Conservation (phyloP, 2,888 invertebrate genomes). For the Seira musarum region DNA sequence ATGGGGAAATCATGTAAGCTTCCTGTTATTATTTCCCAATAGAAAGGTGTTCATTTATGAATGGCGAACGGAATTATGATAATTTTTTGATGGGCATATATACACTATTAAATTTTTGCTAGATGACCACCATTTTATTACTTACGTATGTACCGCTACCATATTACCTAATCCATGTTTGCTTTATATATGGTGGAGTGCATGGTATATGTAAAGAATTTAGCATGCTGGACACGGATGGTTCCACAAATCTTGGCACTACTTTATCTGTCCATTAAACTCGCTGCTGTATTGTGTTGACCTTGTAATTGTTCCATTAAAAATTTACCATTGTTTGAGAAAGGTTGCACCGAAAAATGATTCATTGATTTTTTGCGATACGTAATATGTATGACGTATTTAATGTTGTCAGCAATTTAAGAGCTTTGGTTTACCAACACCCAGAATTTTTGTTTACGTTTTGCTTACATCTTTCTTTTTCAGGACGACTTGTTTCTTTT, state of each 20-base stretch:
- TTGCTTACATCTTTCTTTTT: background rate
- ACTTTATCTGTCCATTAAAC: background rate
- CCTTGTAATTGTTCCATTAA: slow-evolving; percentile 47
- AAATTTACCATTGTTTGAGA: slow-evolving; percentile 31
- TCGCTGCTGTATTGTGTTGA: slow-evolving; percentile 25
- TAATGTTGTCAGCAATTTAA: slow-evolving; percentile 12
- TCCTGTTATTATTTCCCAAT: slow-evolving; percentile 13
- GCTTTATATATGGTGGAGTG: too few species aligned
- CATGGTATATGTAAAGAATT: slow-evolving; percentile 23
- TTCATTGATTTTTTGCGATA: slow-evolving; percentile 34
- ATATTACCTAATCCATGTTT: background rate
- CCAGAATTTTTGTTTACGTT: slow-evolving; percentile 15
- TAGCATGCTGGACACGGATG: slow-evolving; percentile 4
- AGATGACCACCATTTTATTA: background rate
- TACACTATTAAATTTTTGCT: slow-evolving; percentile 29
- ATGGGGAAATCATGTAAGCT: background rate
- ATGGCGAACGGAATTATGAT: slow-evolving; percentile 5
- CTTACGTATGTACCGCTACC: background rate
- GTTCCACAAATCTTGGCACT: background rate
- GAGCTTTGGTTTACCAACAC: background rate
- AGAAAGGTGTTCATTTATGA: background rate
- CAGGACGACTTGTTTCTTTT: background rate
- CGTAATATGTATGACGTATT: slow-evolving; percentile 1
- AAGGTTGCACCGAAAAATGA: slow-evolving; percentile 1
- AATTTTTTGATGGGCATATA: background rate